phyloP scores from a whole-genome alignment of 2,888 invertebrate genomes.

The Pyrrhia umbra region DNA sequence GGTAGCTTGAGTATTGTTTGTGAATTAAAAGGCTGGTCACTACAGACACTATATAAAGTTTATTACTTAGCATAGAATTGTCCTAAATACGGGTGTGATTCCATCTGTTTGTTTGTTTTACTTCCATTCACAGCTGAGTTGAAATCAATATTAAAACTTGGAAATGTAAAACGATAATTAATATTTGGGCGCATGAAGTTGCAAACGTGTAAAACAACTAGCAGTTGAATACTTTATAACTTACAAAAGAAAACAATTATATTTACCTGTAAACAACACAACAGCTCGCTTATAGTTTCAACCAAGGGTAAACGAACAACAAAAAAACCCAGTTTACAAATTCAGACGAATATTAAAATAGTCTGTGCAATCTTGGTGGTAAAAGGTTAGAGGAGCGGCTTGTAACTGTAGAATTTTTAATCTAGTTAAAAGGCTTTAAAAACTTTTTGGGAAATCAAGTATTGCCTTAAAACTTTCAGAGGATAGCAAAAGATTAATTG shows the following conservation, averaged over 20 bases:
- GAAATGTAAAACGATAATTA: no score
- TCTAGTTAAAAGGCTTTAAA: constrained; percentile 64
- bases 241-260: constrained; percentile 5
- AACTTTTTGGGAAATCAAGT: constrained; percentile 51
- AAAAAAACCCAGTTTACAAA: constrained; percentile 39
- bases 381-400: constrained; percentile 32
- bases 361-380: constrained; percentile 36
- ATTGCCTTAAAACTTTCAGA: constrained; percentile 39
- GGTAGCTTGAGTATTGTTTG: no score
- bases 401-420: constrained; percentile 64
- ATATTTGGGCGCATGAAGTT: no score
- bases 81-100: no score
- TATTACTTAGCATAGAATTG: no score
- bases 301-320: constrained; percentile 10
- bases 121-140: no score
- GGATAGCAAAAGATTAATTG: constrained; percentile 59
- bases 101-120: no score
- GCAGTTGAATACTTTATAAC: no score
- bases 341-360: constrained; percentile 51
- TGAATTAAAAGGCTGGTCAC: no score
- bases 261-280: background rate
- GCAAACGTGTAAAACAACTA: no score
- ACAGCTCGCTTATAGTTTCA: constrained; percentile 21
- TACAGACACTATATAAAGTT: no score
- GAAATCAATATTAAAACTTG: no score